Conservation (phyloP, 35 echinoderm and acorn worm species). For the Ptychodera flava region DNA sequence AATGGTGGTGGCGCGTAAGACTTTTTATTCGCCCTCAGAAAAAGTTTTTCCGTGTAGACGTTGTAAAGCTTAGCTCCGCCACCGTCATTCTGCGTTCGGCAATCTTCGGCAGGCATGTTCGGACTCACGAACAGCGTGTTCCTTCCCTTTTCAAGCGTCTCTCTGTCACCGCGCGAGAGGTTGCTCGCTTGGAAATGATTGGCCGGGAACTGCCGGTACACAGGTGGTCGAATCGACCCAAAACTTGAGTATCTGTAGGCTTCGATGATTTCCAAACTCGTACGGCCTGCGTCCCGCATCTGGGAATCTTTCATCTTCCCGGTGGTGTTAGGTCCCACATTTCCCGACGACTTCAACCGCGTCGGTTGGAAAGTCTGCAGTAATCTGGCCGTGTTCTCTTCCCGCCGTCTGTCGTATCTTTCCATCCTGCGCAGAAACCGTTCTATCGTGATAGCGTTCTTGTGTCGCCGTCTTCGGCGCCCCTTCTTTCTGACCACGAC, state of each 20-base stretch:
- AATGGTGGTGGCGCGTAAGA: background rate
- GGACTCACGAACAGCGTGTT: background rate
- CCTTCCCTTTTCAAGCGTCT: background rate
- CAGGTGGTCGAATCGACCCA: background rate
- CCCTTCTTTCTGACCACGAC: background rate
- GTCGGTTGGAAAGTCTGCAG: background rate
- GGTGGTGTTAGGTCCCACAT: background rate
- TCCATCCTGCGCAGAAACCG: background rate
- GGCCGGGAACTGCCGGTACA: background rate
- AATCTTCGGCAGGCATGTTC: background rate
- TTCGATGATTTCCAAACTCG: background rate
- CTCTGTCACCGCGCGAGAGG: background rate
- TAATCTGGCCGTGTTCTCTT: background rate
- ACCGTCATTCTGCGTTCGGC: no score
- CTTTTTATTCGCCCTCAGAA: background rate
- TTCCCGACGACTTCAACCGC: background rate
- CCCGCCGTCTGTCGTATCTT: background rate
- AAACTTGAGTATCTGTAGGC: background rate
- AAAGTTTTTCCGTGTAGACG: background rate
- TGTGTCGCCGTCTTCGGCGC: background rate
- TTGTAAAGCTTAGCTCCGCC: background rate
- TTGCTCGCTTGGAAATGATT: background rate
- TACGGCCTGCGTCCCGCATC: background rate
- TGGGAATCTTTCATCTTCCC: background rate
- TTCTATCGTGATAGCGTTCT: background rate